Percentiles rank a stretch among this genome's conserved stretches.
Evolutionary conservation across 2,113 vertebrate species (phyloP).

Genomic region (Todiramphus saurophagus): DNA sequence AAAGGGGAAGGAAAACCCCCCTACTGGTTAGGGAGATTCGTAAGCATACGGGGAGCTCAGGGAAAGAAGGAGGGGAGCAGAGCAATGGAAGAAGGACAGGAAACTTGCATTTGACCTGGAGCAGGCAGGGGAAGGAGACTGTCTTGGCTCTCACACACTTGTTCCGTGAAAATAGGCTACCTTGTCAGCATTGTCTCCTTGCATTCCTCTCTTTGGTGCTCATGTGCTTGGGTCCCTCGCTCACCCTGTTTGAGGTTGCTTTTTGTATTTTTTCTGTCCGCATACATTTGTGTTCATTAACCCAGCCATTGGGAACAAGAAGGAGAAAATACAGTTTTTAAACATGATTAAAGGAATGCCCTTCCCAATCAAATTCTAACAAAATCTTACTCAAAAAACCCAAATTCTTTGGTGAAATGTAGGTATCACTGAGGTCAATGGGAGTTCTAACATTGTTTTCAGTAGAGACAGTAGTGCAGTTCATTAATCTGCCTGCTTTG

Average conservation of each 20-base stretch:
- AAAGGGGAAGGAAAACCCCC: background rate
- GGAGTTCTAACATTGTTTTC: background rate
- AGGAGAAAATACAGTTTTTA: background rate
- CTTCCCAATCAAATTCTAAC: background rate
- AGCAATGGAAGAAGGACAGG: background rate
- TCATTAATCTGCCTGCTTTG: background rate
- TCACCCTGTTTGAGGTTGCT: background rate
- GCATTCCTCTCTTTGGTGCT: background rate
- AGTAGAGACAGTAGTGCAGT: background rate
- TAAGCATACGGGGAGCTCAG: background rate
- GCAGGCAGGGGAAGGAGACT: background rate
- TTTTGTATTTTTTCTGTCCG: background rate
- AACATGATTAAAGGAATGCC: background rate
- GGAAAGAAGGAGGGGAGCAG: background rate
- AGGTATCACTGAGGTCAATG: background rate
- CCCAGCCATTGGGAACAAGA: background rate
- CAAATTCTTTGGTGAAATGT: background rate
- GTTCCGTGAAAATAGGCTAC: background rate
- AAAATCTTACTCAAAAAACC: background rate
- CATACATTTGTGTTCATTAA: background rate
- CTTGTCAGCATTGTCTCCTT: background rate
- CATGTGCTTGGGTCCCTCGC: background rate
- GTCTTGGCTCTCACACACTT: background rate
- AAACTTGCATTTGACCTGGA: background rate
- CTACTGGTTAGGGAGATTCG: background rate